Evolutionary conservation across 2,797 vertebrate genomes (phyloP).

Genomic region (Cuniculus paca): DNA sequence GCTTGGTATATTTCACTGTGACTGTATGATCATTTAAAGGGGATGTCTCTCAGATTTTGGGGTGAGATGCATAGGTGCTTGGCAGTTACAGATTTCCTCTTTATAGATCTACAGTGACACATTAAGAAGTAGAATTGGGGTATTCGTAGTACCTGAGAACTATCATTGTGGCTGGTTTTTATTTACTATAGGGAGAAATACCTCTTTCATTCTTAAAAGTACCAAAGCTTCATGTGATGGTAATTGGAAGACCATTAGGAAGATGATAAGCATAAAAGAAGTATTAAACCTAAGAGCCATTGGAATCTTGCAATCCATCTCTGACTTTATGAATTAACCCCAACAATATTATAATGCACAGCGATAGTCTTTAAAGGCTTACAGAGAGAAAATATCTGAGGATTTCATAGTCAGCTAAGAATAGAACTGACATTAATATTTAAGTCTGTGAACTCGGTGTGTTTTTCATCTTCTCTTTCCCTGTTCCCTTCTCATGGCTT

Average conservation of each 20-base stretch:
- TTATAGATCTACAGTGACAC: neutral
- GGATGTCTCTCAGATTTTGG: neutral
- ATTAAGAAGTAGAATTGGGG: conserved; percentile 1
- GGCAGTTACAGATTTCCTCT: conserved; percentile 5
- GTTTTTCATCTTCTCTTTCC: neutral
- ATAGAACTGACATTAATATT: neutral
- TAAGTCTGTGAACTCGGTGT: conserved; percentile 28
- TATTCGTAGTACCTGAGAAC: conserved; percentile 33
- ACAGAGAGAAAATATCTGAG: conserved; percentile 7
- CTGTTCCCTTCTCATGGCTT: neutral
- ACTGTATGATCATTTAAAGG: conserved; percentile 30
- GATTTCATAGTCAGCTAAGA: conserved; percentile 37
- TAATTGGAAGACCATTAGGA: conserved; percentile 22
- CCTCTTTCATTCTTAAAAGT: conserved; percentile 37
- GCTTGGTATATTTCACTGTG: neutral
- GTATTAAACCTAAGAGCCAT: neutral
- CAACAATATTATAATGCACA: neutral
- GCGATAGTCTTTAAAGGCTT: conserved; percentile 15
- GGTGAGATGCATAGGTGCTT: neutral
- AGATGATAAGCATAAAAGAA: neutral
- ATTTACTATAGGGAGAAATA: neutral
- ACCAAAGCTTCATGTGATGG: neutral
- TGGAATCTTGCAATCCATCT: neutral
- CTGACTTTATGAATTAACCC: neutral
- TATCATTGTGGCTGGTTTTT: conserved; percentile 13